Evolutionary conservation across 2,797 vertebrate species (phyloP), one percentile per base, ranked within the genome.

Genomic region (Oreochromis mossambicus): DNA sequence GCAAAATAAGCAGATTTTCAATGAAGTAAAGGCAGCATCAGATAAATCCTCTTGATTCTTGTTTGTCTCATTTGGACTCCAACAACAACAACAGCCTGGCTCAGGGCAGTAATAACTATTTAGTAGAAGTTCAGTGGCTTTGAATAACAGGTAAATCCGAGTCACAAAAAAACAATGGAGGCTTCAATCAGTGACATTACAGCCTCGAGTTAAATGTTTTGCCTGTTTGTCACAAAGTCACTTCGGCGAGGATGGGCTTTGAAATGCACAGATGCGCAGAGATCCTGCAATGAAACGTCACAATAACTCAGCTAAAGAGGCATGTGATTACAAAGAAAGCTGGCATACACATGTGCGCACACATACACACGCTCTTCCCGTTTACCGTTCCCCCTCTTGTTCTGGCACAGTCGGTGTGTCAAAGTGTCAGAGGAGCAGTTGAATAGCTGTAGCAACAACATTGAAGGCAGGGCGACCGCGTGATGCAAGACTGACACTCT

Each of bases 401-500:
- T 38, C 7, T 11, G 12, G 5, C 81, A 91, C 88, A 92, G 90
- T 85, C 24, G 38, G 41, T 63, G 84, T 92, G 92, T 95, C 91
- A 91, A 77, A 86, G 79, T 90, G 92, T 93, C 89, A 92, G 63
- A 75, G 86, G 76, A 87, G 85, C 76, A 21, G 88, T 89, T 94
- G 85, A 92, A 93, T 89, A 89, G 88, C 89, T 87, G 91, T 48
- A 91, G 90, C 92, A 89, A 93, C 88, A 95, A 93, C 90, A 92
- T 88, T 89, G 79, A 88, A 92, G 92, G 92, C 86, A 86, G 90
- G 91, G 90, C 92, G 36, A 56, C 78, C 21, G 36, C 2, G 88
- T 80, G 84, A 93, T 66, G 89, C 92, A 93, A 91, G 84, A 91
- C 89, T 96, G 92, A 92, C 92, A 83, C 90, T 92, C 84, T 94